A percentile compares a stretch with the other conserved stretches of the same genome.
Conservation (phyloP, 1,140 invertebrate species). For the Acromyrmex echinatior region DNA sequence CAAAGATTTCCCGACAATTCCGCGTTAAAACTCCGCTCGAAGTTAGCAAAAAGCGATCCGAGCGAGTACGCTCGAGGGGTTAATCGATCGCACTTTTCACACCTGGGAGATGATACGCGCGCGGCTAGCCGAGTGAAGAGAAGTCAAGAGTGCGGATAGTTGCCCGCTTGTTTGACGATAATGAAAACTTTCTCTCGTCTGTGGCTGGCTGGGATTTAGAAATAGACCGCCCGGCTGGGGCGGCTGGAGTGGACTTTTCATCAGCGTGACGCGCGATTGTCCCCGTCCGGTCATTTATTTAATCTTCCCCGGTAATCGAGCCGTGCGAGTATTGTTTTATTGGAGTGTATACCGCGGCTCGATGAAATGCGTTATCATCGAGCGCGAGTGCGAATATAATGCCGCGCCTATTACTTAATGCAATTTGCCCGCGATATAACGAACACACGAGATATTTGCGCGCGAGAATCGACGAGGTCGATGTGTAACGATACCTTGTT, state of each 20-base stretch:
- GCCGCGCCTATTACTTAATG: slow-evolving; percentile 52
- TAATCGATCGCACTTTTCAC: slow-evolving; percentile 62
- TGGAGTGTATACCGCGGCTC: slow-evolving; percentile 59
- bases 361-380: slow-evolving; percentile 56
- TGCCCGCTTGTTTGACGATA: slow-evolving; percentile 56
- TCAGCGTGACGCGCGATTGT: slow-evolving; percentile 58
- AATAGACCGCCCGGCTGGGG: slow-evolving; percentile 6
- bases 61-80: slow-evolving; percentile 56
- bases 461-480: background rate
- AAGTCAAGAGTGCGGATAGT: slow-evolving; percentile 59
- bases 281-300: slow-evolving; percentile 63
- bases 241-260: slow-evolving; percentile 53
- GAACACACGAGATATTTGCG: background rate
- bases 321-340: slow-evolving; percentile 60
- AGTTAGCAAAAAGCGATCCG: slow-evolving; percentile 51
- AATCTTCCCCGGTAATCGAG: slow-evolving; percentile 61
- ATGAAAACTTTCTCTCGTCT: slow-evolving; percentile 59
- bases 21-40: slow-evolving; percentile 47
- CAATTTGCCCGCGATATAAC: slow-evolving; percentile 35
- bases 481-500: slow-evolving; percentile 11
- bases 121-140: background rate
- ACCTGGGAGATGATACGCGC: slow-evolving; percentile 52
- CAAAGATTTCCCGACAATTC: slow-evolving; percentile 45
- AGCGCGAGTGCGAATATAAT: slow-evolving; percentile 41
- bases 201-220: slow-evolving; percentile 58